Base-by-base conservation (phyloP, 2,797 vertebrate species). In the Erithacus rubecula region DNA sequence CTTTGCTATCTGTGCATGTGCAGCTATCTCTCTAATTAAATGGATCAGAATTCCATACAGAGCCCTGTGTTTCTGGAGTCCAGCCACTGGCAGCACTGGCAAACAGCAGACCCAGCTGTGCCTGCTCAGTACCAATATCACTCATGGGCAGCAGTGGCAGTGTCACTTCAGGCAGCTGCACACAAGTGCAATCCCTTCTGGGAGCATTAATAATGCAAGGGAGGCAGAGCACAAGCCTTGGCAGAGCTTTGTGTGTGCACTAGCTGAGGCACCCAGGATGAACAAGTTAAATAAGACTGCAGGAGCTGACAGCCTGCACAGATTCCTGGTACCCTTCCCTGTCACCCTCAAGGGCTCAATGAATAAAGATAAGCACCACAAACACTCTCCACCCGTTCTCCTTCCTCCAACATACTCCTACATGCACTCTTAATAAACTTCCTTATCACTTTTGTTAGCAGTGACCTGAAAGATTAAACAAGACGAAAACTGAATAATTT, bases 271-370 rank as follows among this genome's bases (percentile, higher is more conserved):
- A 94, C 63, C 85, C 94, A 46, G 94, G 88, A 97, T 13, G 4
- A 60, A 41, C 78, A 90, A 92, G 95, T 94, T 63, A 81, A 97
- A 95, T 67, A 58, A 52, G 70, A 93, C 95, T 91, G 79, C 77
- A 60, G 87, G 79, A 90, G 83, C 60, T 69, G 19, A 76, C 95
- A 94, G 92, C 63, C 93, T 63, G 49, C 5, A 2, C 64, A 79
- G 67, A 87, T 78, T 91, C 72, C 83, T 56, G 53, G 89, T 96
- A 94, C 96, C 97, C 97, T 98, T 98, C 97, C 96, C 97, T 55
- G 4, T 97, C 97, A 98, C 71, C 87, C 95, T 97, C 97, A 98
- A 98, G 98, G 98, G 96, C 97, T 98, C 96, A 93, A 96, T 96
- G 96, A 98, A 98, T 98, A 98, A 98, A 98, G 95, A 97, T 97